Conservation (phyloP, 1,140 invertebrate species). For the Aphis gossypii region DNA sequence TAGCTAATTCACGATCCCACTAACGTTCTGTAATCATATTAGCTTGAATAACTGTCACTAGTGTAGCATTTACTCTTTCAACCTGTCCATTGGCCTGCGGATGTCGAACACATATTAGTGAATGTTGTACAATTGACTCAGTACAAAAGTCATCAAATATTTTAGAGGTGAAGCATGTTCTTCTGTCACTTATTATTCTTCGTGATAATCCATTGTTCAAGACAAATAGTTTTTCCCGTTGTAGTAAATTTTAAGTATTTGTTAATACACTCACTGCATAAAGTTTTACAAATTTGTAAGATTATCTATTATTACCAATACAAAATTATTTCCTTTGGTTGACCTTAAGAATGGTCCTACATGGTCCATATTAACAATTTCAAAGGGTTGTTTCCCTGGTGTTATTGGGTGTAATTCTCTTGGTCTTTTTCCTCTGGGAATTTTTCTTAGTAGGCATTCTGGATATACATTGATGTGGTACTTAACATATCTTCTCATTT, state of each 20-base stretch:
- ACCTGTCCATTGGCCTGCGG: constrained; percentile 23
- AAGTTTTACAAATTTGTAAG: constrained; percentile 12
- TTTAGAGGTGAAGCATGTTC: not conserved
- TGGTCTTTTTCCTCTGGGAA: constrained; percentile 57
- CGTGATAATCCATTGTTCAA: not conserved
- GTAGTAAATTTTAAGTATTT: not conserved
- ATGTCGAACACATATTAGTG: not conserved
- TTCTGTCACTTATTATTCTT: constrained; percentile 17
- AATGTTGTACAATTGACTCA: not conserved
- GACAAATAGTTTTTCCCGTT: not conserved
- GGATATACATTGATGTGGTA: constrained; percentile 59
- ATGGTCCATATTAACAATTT: not conserved
- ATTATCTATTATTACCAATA: constrained; percentile 21
- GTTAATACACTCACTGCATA: not conserved
- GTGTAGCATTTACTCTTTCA: not conserved
- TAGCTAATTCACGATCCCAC: constrained; percentile 4
- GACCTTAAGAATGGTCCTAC: not conserved
- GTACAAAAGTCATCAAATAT: not conserved
- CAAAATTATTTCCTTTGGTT: not conserved
- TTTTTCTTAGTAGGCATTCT: constrained; percentile 60
- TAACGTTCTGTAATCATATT: not conserved
- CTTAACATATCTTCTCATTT: not conserved
- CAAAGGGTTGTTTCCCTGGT: not conserved
- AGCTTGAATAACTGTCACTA: not conserved
- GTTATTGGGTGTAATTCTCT: constrained; percentile 59